These are phyloP conservation scores for Andricus grossulariae DNA, from an alignment of 1,140 invertebrate genomes.

Conservation along the genomic window DNA sequence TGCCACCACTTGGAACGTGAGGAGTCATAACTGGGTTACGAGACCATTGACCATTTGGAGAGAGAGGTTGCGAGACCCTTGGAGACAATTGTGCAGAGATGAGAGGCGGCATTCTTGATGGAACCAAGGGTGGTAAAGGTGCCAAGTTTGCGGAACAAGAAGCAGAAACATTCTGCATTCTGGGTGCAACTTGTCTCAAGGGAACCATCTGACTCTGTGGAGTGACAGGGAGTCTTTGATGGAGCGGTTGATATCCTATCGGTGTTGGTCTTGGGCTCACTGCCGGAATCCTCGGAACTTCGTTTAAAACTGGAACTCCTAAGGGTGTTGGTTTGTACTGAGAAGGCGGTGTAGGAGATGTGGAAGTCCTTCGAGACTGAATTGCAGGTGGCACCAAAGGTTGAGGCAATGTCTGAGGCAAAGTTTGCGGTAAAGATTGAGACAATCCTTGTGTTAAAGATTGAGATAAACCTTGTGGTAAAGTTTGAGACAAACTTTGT, in stretches of 20 bases:
- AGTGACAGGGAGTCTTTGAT: slow-evolving; percentile 67
- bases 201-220: slow-evolving; percentile 67
- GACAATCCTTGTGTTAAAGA: not conserved
- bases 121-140: slow-evolving; percentile 54
- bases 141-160: slow-evolving; percentile 47
- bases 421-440: not conserved
- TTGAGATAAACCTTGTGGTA: not conserved
- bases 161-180: slow-evolving; percentile 52
- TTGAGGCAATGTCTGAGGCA: not conserved
- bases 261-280: slow-evolving; percentile 58
- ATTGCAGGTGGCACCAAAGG: not conserved
- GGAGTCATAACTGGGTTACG: slow-evolving; percentile 52
- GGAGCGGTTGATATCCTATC: slow-evolving; percentile 61
- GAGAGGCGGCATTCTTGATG: slow-evolving; percentile 57
- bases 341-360: slow-evolving; percentile 48
- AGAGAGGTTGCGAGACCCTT: slow-evolving; percentile 61
- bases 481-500: not conserved
- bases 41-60: slow-evolving; percentile 71
- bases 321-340: slow-evolving; percentile 61
- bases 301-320: slow-evolving; percentile 51
- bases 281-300: slow-evolving; percentile 53
- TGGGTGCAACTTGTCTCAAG: slow-evolving; percentile 65
- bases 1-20: slow-evolving; percentile 46
- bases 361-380: slow-evolving; percentile 10
- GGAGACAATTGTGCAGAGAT: slow-evolving; percentile 61